Conservation (phyloP, 2,888 invertebrate species). For the Phyto melanocephala region DNA sequence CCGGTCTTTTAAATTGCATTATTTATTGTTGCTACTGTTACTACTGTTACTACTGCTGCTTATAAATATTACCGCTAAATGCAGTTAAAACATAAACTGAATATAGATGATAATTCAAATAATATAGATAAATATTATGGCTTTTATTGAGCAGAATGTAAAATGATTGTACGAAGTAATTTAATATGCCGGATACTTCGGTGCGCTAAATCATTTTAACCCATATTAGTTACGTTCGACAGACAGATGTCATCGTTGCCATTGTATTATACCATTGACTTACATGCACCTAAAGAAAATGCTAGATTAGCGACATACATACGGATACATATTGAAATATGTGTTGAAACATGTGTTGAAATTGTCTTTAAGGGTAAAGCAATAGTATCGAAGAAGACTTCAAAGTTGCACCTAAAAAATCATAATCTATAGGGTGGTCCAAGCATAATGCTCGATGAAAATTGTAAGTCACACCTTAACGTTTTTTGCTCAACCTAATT, state of each 20-base stretch:
- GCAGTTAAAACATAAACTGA: slow-evolving; percentile 36
- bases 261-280: background rate
- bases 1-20: slow-evolving; percentile 48
- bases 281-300: background rate
- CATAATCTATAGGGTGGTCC: too few species aligned
- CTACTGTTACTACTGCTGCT: background rate
- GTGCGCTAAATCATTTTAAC: slow-evolving; percentile 43
- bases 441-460: too few species aligned
- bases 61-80: background rate
- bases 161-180: background rate
- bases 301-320: too few species aligned
- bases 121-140: slow-evolving; percentile 31
- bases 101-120: slow-evolving; percentile 41
- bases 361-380: too few species aligned
- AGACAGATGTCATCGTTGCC: slow-evolving; percentile 32
- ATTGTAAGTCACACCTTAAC: too few species aligned
- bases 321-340: too few species aligned
- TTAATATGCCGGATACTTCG: slow-evolving; percentile 33
- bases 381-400: too few species aligned
- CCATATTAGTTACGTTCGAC: background rate
- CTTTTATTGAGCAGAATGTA: background rate
- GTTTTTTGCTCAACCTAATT: too few species aligned
- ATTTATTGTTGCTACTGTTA: slow-evolving; percentile 32
- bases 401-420: too few species aligned
- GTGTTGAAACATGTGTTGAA: too few species aligned